Conservation (phyloP, 1,140 invertebrate species). For the Cyclargus thomasi region DNA sequence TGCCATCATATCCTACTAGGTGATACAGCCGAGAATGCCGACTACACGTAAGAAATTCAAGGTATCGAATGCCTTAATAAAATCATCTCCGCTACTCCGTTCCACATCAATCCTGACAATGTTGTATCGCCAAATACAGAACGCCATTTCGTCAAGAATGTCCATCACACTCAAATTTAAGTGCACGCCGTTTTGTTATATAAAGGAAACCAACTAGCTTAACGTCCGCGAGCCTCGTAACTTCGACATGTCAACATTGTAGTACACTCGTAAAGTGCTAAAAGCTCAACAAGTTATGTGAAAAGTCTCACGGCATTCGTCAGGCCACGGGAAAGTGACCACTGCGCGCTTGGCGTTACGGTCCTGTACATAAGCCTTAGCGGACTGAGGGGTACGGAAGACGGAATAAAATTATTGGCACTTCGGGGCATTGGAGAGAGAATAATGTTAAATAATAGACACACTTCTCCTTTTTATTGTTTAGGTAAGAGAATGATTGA, state of each 20-base stretch:
- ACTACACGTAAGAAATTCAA: too few relatives aligned
- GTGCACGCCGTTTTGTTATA: not conserved
- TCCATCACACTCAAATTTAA: not conserved
- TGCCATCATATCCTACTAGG: too few relatives aligned
- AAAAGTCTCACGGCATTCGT: not conserved
- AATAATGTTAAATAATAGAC: not conserved
- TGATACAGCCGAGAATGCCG: too few relatives aligned
- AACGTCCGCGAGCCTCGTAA: not conserved
- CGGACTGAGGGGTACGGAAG: not conserved
- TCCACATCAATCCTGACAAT: too few relatives aligned
- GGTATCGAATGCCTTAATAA: too few relatives aligned
- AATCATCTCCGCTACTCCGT: too few relatives aligned
- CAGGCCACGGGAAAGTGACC: too few relatives aligned
- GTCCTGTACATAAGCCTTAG: too few relatives aligned
- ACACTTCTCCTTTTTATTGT: not conserved
- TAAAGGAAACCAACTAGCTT: not conserved
- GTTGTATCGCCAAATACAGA: not conserved
- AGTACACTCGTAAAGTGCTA: slow-evolving; percentile 7
- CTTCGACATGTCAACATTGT: slow-evolving; percentile 4
- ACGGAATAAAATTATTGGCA: not conserved
- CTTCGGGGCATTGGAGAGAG: not conserved
- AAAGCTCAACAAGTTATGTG: slow-evolving; percentile 4
- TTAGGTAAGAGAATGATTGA: not conserved
- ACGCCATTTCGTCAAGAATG: not conserved
- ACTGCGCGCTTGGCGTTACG: too few relatives aligned